phyloP scores from a whole-genome alignment of 2,113 vertebrate genomes.

The Hyla sarda region DNA sequence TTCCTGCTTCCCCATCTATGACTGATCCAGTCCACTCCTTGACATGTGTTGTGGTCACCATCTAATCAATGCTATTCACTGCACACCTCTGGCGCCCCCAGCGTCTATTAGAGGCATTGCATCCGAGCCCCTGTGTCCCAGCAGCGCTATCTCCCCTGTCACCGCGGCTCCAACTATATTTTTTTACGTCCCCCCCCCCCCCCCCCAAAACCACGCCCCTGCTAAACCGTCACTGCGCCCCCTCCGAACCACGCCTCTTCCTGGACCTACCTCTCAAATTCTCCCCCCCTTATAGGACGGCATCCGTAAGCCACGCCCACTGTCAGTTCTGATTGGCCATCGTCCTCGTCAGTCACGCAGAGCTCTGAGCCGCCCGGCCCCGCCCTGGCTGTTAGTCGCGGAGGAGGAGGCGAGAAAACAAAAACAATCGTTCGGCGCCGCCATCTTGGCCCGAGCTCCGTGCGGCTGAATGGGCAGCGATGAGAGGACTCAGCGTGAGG shows the following conservation, averaged over 20 bases:
- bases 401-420: constrained; percentile 69
- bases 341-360: neutral
- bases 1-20: no score
- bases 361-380: fast-evolving
- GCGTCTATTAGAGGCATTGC: neutral
- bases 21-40: no score
- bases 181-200: no score
- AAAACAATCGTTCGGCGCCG: constrained; percentile 84
- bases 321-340: neutral
- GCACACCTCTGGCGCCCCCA: neutral
- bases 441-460: constrained; percentile 84
- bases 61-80: no score
- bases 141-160: neutral
- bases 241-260: constrained; percentile 14
- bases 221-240: neutral
- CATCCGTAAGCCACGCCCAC: neutral
- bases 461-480: constrained; percentile 75
- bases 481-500: constrained; percentile 61
- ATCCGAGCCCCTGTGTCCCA: neutral
- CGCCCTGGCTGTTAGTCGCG: constrained; percentile 61
- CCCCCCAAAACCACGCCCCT: neutral
- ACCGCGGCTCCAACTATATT: neutral
- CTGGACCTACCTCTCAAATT: neutral
- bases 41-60: no score
- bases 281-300: neutral